A percentile compares a stretch with the other conserved stretches of the same genome.
These are phyloP conservation scores for Epinephelus fuscoguttatus DNA, from an alignment of 2,113 vertebrate species.

Conservation along the genomic window DNA sequence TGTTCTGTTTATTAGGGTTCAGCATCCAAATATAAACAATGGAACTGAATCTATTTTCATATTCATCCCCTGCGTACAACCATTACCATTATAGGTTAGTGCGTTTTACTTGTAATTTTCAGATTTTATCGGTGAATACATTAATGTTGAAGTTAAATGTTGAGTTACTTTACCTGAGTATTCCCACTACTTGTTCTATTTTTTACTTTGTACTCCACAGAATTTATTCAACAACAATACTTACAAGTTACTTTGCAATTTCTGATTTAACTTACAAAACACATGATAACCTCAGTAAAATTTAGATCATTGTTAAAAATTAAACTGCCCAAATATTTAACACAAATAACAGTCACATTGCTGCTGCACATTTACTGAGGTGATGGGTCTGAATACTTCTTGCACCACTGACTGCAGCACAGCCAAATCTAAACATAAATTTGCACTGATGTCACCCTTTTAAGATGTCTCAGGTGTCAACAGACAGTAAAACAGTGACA, in stretches of 20 bases:
- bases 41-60: no score
- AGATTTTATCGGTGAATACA: no score
- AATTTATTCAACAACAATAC: not conserved
- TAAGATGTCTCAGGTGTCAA: conserved; percentile 58
- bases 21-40: no score
- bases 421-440: conserved; percentile 17
- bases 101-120: not conserved
- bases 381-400: not conserved
- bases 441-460: conserved; percentile 29
- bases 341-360: not conserved
- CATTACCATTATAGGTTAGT: not conserved
- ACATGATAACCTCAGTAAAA: not conserved
- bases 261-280: not conserved
- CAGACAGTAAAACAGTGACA: conserved; percentile 64
- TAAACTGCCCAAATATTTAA: not conserved
- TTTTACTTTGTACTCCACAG: not conserved
- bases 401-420: not conserved
- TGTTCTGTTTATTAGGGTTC: no score
- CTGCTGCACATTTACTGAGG: not conserved
- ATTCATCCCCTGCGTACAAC: no score
- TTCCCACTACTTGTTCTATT: not conserved
- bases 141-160: no score
- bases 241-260: not conserved
- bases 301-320: not conserved
- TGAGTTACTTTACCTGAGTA: not conserved